Conservation (phyloP, 2,113 vertebrate genomes). For the Eclectus roratus region DNA sequence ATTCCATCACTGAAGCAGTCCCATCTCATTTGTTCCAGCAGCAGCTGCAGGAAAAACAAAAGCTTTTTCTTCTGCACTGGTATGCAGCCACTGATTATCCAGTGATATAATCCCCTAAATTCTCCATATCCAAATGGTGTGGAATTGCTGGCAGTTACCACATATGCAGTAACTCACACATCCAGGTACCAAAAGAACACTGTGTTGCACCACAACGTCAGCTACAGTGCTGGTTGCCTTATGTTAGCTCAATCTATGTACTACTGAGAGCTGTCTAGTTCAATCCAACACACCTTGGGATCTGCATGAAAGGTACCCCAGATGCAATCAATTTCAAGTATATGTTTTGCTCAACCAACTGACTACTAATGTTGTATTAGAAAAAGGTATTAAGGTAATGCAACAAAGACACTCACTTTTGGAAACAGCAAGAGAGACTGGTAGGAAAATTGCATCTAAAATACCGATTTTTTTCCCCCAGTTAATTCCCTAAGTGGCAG, state of each 20-base stretch:
- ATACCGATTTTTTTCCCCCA: not conserved
- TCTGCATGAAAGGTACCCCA: not conserved
- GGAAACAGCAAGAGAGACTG: not conserved
- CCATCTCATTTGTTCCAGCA: not conserved
- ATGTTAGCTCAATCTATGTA: not conserved
- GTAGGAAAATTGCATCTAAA: not conserved
- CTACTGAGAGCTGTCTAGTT: not conserved
- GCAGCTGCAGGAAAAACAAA: not conserved
- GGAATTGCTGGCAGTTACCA: not conserved
- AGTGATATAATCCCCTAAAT: not conserved
- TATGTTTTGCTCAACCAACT: not conserved
- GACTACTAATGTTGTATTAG: not conserved
- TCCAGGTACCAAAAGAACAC: not conserved
- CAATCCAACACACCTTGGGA: not conserved
- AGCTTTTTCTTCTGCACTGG: not conserved
- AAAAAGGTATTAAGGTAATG: not conserved
- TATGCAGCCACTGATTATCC: not conserved
- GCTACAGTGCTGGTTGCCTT: not conserved
- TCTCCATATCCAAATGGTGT: not conserved
- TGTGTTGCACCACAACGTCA: accelerated
- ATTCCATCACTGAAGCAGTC: not conserved
- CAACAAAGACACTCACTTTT: not conserved
- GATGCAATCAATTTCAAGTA: not conserved
- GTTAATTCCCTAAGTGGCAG: not conserved
- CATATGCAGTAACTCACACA: accelerated